Evolutionary conservation across 2,888 invertebrate species (phyloP).

Genomic region (Orchesella flavescens): DNA sequence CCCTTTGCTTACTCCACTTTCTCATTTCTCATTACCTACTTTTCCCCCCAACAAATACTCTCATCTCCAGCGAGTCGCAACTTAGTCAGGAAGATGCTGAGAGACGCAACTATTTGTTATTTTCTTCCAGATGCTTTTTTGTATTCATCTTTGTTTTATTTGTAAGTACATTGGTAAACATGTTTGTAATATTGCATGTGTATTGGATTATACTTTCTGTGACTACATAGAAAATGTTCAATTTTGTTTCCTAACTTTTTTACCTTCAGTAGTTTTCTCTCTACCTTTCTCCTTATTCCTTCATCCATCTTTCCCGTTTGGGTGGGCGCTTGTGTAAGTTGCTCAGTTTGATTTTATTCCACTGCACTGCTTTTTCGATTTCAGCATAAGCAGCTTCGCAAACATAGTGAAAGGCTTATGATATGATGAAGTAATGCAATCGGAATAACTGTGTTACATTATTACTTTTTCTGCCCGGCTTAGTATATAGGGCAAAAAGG

Average conservation of each 20-base stretch:
- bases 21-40: conserved; percentile 3
- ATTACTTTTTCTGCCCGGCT: conserved; percentile 12
- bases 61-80: background rate
- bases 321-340: background rate
- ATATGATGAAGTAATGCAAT: conserved; percentile 5
- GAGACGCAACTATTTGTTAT: background rate
- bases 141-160: background rate
- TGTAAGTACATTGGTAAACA: background rate
- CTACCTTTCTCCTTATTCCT: background rate
- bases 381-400: background rate
- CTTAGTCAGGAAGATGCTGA: background rate
- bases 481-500: background rate
- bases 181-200: background rate
- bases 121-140: background rate
- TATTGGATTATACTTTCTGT: background rate
- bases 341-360: conserved; percentile 25
- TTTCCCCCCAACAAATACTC: background rate
- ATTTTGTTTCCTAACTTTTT: too few species aligned
- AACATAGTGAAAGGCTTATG: background rate
- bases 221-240: too few species aligned
- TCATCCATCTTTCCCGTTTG: background rate
- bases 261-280: too few species aligned
- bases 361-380: conserved; percentile 23
- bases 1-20: background rate
- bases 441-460: conserved; percentile 5